Evolutionary conservation across 2,797 vertebrate genomes (phyloP), one percentile per base, ranked within the genome.

Genomic region (Gastrophryne carolinensis): DNA sequence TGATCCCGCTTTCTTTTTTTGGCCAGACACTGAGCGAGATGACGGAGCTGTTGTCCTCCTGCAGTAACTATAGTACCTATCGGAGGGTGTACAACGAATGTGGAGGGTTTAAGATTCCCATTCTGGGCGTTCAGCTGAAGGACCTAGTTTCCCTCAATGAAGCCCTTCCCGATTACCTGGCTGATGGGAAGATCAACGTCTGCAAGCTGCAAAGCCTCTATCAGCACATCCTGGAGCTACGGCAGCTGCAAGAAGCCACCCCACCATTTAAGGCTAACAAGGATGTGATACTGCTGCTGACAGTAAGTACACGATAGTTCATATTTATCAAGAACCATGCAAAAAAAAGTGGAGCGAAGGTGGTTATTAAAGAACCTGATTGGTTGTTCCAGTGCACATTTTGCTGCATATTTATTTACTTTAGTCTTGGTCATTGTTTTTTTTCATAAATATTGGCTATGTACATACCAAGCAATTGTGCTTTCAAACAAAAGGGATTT

Each of bases 91-190:
- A 94, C 86, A 87, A 83, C 0, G 87, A 92, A n/a, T 96, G 93
- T 80, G 78, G 29, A 0, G 92, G 92, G 68, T 97, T 96, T 85
- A 95, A 95, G 83, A 89, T 97, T 61, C 95, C 95, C 30, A 92
- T 97, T 37, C 85, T 97, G 30, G 95, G 95, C 0, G 92, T 97
- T 30, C 94, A 96, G 78, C 92, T 97, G 37, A 97, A 98, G 86
- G 95, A 96, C 68, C 87, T 96, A 73, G 92, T 97, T 80, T 95
- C 94, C 0, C 82, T 96, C 79, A 93, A 95, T 0, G 94, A 97
- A 80, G 94, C 92, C 0, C 84, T 94, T 80, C 95, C 95, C 0
- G 89, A 95, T 82, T 93, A 89, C 76, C 64, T 95, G 23, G 91
- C 93, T 0, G 92, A 91, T 0, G 92, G 93, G 17, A 94, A 93